phyloP scores from a whole-genome alignment of 2,888 invertebrate genomes.

The Heliconius ethilla region DNA sequence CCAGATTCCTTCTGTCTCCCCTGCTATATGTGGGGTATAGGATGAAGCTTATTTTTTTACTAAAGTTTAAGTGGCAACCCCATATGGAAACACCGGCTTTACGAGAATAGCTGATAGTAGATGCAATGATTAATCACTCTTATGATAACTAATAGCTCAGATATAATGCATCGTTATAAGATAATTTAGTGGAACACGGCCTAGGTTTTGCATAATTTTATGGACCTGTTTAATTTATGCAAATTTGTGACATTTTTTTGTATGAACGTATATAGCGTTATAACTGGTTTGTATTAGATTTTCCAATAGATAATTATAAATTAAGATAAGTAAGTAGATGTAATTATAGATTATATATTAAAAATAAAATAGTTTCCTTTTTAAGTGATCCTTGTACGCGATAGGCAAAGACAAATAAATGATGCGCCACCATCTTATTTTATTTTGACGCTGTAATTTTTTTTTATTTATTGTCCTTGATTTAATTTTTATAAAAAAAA shows the following conservation, averaged over 20 bases:
- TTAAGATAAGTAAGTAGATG: neutral
- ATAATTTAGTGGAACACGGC: conserved; percentile 32
- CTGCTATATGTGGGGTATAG: neutral
- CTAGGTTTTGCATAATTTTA: conserved; percentile 32
- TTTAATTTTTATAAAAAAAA: no score
- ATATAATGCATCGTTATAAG: conserved; percentile 40
- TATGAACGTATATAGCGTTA: neutral
- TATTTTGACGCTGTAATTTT: no score
- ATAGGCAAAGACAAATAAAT: neutral
- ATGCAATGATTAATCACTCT: conserved; percentile 41
- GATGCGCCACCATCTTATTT: neutral
- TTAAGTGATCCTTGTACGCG: neutral
- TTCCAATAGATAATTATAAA: conserved; percentile 2
- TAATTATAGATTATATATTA: neutral
- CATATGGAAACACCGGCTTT: conserved; percentile 33
- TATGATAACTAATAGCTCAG: conserved; percentile 41
- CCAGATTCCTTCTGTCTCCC: neutral
- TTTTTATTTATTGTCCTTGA: no score
- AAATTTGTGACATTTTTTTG: conserved; percentile 8
- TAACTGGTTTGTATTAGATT: conserved; percentile 15
- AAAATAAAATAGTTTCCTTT: neutral
- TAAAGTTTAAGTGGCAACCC: conserved; percentile 29
- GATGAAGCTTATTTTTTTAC: neutral
- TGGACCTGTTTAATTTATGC: conserved; percentile 24
- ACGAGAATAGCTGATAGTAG: conserved; percentile 32